phyloP scores from a whole-genome alignment of 2,113 vertebrate genomes.

The Bungarus multicinctus region DNA sequence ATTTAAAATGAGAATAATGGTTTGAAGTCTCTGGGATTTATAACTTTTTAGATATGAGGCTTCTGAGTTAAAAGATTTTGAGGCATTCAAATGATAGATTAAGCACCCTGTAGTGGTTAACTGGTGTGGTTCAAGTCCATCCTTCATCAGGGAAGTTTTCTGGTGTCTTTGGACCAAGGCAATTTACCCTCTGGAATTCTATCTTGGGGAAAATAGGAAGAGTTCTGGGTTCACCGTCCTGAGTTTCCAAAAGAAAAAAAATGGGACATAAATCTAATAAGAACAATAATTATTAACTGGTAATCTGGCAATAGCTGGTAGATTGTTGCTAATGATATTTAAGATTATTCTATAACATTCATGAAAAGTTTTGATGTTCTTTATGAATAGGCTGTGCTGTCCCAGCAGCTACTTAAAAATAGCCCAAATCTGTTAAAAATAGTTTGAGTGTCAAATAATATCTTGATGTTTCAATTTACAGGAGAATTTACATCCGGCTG shows the following conservation, averaged over 20 bases:
- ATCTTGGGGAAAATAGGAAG: neutral
- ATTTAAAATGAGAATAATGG: neutral
- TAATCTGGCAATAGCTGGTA: neutral
- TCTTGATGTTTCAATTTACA: constrained; percentile 62
- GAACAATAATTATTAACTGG: neutral
- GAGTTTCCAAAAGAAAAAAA: neutral
- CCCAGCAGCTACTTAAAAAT: constrained; percentile 35
- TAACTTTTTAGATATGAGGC: neutral
- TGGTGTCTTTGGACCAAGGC: neutral
- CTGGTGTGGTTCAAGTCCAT: neutral
- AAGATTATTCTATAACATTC: constrained; percentile 18
- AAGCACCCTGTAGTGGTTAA: neutral
- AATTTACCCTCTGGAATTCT: neutral
- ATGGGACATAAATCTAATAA: neutral
- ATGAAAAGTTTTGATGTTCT: neutral
- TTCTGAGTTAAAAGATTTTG: neutral
- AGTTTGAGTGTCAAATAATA: constrained; percentile 49
- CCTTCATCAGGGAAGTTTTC: neutral
- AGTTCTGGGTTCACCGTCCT: neutral
- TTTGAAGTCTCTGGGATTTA: neutral
- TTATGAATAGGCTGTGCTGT: constrained; percentile 10
- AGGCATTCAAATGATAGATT: neutral
- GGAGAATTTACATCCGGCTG: constrained; percentile 77
- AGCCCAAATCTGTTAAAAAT: constrained; percentile 30
- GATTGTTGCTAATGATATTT: constrained; percentile 27